Base-by-base conservation (phyloP, 2,888 invertebrate species). In the Philhelius pedissequus region DNA sequence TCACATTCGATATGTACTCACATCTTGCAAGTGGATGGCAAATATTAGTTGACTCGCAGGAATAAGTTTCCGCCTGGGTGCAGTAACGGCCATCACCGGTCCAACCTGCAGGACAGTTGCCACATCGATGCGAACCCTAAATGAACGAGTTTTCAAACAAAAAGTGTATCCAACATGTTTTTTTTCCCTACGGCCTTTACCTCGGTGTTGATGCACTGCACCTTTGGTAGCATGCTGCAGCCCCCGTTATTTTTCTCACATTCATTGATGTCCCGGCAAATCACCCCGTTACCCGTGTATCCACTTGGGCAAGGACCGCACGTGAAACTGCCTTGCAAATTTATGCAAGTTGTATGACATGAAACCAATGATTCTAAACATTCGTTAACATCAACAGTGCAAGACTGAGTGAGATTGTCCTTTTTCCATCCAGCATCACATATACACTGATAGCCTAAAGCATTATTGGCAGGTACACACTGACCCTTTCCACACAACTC, bases 241-340 rank as follows among this genome's bases (percentile, higher is more conserved):
- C 98, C 99, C 0, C 98, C 98, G 88, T 97, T 96, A 87, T 95
- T 94, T 3, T 92, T 91, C 20, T 92, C 91, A 89, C 99, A 99
- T 92, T 99, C 99, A 89, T 99, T 94, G 40, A 98, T 94, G 89
- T 99, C 99, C 1, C 92, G 92, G 89, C 99, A 99, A 40, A 93
- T 93, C 88, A 94, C 95, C 1, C 98, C 98, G 91, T 97, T 96
- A 22, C 98, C 98, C 79, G 95, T 94, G 88, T 95, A 98, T 9
- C 98, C 97, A 87, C 92, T 87, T 0, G 99, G 99, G 91, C 99
- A 99, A 22, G 93, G 92, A 2, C 96, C 97, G 90, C 99, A 99
- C 83, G 93, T 93, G 91, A 97, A 99, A 5, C 96, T 94, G 1
- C 99, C 99, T 0, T 97, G 98, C 0, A 95, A 92, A 90, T 99